phyloP scores from a whole-genome alignment of 2,113 vertebrate species.

The Pholis gunnellus region DNA sequence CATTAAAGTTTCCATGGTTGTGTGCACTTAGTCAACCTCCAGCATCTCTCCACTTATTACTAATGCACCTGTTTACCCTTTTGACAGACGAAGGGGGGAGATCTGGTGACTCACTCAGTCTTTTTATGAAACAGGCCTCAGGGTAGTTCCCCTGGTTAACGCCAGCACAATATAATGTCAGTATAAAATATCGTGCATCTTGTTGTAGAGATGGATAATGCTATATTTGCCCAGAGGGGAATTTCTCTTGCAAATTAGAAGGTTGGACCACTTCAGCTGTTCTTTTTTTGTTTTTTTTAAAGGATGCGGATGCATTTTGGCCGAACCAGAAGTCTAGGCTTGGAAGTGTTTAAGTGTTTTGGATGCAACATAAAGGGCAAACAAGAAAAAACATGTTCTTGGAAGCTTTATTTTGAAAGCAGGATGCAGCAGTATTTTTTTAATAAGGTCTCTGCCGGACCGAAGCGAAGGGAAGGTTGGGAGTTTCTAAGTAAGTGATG shows the following conservation, averaged over 20 bases:
- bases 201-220: slow-evolving; percentile 37
- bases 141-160: slow-evolving; percentile 27
- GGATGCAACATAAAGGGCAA: slow-evolving; percentile 40
- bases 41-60: slow-evolving; percentile 27
- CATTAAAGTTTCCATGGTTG: background rate
- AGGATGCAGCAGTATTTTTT: slow-evolving; percentile 25
- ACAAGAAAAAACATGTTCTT: slow-evolving; percentile 20
- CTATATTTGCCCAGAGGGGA: slow-evolving; percentile 50
- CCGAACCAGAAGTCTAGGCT: slow-evolving; percentile 15
- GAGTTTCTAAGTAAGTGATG: slow-evolving; percentile 78
- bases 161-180: slow-evolving; percentile 38
- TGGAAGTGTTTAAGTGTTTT: slow-evolving; percentile 46
- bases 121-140: slow-evolving; percentile 33
- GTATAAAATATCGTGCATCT: slow-evolving; percentile 29
- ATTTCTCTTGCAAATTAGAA: slow-evolving; percentile 64
- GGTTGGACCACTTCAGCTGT: slow-evolving; percentile 35
- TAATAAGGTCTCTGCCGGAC: background rate
- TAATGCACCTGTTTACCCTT: slow-evolving; percentile 68
- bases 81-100: background rate
- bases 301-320: slow-evolving; percentile 32
- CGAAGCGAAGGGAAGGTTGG: slow-evolving; percentile 39
- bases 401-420: slow-evolving; percentile 52
- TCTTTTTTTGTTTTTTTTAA: background rate
- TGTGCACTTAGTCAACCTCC: slow-evolving; percentile 13
- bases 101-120: slow-evolving; percentile 28